These are phyloP conservation scores for Patella pellucida DNA, from an alignment of 2,888 invertebrate species.

Conservation along the genomic window DNA sequence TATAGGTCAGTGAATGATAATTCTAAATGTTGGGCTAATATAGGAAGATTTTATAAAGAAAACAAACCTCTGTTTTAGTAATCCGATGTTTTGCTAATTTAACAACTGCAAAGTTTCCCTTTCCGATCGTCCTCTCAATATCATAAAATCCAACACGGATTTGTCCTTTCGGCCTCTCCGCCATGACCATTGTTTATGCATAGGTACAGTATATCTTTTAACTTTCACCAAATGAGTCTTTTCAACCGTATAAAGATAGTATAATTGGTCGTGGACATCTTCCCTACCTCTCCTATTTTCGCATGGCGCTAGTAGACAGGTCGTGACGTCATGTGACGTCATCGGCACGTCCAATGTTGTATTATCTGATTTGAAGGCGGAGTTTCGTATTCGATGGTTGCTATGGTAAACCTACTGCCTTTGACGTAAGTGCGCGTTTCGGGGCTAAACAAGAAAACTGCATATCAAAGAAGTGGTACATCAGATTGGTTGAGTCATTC, in stretches of 20 bases:
- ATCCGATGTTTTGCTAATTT: slow-evolving; percentile 98
- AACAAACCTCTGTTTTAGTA: slow-evolving; percentile 95
- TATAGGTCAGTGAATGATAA: background rate
- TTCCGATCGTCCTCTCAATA: slow-evolving; percentile 96
- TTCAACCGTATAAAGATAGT: slow-evolving; percentile 28
- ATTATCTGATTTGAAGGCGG: slow-evolving; percentile 46
- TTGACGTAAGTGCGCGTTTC: slow-evolving; percentile 1
- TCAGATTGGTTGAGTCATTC: background rate
- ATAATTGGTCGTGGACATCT: slow-evolving; percentile 18
- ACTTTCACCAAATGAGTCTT: slow-evolving; percentile 24
- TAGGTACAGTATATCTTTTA: slow-evolving; percentile 26
- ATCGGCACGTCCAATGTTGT: slow-evolving; percentile 31
- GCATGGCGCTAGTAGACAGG: slow-evolving; percentile 35
- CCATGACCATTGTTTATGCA: slow-evolving; percentile 58
- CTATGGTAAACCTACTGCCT: slow-evolving; percentile 41
- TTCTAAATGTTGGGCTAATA: background rate
- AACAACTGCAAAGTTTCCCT: slow-evolving; percentile 99
- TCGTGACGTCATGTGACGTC: slow-evolving; percentile 39
- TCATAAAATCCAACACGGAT: slow-evolving; percentile 92
- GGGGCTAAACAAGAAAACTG: slow-evolving; percentile 5
- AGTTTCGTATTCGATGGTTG: slow-evolving; percentile 63
- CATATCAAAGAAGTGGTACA: background rate
- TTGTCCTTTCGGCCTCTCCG: slow-evolving; percentile 50
- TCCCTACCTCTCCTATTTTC: slow-evolving; percentile 23
- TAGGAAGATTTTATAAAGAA: slow-evolving; percentile 4